These are phyloP conservation scores for Yponomeuta malinellus DNA, from an alignment of 2,888 invertebrate species.

Conservation along the genomic window DNA sequence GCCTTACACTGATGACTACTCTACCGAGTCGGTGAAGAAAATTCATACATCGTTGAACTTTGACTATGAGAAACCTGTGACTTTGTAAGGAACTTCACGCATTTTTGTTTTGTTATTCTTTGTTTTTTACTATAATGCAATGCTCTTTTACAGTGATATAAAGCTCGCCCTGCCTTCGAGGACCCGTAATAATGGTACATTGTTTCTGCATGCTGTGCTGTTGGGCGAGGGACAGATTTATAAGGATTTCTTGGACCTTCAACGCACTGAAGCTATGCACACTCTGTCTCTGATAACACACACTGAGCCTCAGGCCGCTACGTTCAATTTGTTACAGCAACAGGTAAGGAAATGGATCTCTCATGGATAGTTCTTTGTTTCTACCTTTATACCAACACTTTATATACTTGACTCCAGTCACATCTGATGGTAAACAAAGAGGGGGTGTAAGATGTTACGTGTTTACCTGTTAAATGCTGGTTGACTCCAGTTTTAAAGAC, in stretches of 20 bases:
- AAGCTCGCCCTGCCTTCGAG: constrained; percentile 81
- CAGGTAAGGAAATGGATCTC: constrained; percentile 35
- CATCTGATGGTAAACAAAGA: too few species aligned
- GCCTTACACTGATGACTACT: constrained; percentile 70
- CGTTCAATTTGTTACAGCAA: constrained; percentile 81
- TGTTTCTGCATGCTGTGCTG: constrained; percentile 85
- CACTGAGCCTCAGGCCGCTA: constrained; percentile 83
- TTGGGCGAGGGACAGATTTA: constrained; percentile 69
- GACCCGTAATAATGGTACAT: constrained; percentile 89
- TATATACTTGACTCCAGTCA: too few species aligned
- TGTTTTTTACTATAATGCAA: constrained; percentile 10
- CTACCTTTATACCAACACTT: too few species aligned
- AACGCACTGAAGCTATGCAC: constrained; percentile 77
- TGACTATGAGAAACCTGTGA: constrained; percentile 74
- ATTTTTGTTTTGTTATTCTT: constrained; percentile 4
- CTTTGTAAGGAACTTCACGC: constrained; percentile 43
- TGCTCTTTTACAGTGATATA: constrained; percentile 72
- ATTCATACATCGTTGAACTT: constrained; percentile 79
- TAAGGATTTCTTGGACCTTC: constrained; percentile 73
- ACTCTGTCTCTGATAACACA: constrained; percentile 83
- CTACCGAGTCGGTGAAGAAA: constrained; percentile 61
- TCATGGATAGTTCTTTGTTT: constrained; percentile 12
- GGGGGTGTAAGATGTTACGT: too few species aligned
- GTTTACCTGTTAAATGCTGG: too few species aligned
- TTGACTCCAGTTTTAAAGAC: too few species aligned